Base-by-base conservation (phyloP, 2,797 vertebrate species). In the Poecilia velifera region DNA sequence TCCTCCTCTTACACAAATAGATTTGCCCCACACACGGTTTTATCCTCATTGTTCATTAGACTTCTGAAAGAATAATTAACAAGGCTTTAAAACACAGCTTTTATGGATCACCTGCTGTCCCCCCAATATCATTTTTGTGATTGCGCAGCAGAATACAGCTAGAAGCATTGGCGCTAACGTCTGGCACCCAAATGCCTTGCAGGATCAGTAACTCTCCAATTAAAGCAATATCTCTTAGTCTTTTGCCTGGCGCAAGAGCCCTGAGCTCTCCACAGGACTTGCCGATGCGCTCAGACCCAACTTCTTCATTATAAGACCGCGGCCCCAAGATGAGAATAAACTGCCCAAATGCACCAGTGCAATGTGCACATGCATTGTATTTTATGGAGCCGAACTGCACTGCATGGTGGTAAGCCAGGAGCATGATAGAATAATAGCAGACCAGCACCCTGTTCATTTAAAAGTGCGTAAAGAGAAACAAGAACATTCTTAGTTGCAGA, bases 61-160 rank as follows among this genome's bases (percentile, higher is more conserved):
- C 93, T 94, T 96, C 94, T 95, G 94, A 95, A 95, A 90, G 93
- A 96, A 96, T 96, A 96, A 96, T 96, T 96, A 96, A 96, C 95
- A 95, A 95, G 95, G 95, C 93, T 95, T 96, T 96, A 96, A 96
- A 96, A 94, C 92, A 93, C 92, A 89, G 92, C 90, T 94, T 96
- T 96, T 96, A 96, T 96, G 95, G 95, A 96, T 96, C 95, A 96
- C 95, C 96, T 96, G 95, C 95, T 96, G 95, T 96, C 95, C 94
- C 90, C 88, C 91, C 92, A 92, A 95, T 96, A 96, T 96, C 87
- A 95, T 95, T 96, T 96, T 96, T 96, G 94, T 95, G 95, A 95
- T 95, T 95, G 95, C 94, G 36, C 96, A 95, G 95, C 95, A 96
- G 93, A 96, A 96, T 94, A 91, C 90, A 74, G 85, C 82, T 80